Percentiles rank a stretch among this genome's conserved stretches.
phyloP scores from a whole-genome alignment of 2,797 vertebrate genomes.

The Stomatorhinus walkeri region DNA sequence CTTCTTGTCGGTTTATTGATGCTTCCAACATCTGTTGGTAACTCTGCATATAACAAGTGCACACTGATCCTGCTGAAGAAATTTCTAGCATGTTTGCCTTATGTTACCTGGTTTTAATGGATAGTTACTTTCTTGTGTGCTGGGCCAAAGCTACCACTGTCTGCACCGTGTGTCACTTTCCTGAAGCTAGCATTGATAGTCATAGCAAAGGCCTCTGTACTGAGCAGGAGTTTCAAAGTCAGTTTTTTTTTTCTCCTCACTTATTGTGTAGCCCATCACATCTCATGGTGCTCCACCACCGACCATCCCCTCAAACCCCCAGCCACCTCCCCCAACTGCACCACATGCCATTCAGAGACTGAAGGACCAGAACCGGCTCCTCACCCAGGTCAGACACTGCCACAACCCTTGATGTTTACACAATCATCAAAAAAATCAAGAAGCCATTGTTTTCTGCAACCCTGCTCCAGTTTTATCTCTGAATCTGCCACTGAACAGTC shows the following conservation, averaged over 20 bases:
- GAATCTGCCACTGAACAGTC: neutral
- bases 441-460: neutral
- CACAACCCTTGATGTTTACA: neutral
- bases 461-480: neutral
- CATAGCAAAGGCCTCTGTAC: neutral
- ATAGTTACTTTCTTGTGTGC: neutral
- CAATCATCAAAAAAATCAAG: neutral
- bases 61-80: neutral
- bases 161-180: neutral
- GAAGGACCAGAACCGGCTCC: conserved; percentile 90
- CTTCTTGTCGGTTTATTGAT: neutral
- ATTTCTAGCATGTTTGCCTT: neutral
- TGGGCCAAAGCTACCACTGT: neutral
- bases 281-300: conserved; percentile 36
- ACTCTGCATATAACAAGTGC: neutral
- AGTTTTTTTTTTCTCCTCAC: neutral
- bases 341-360: conserved; percentile 81
- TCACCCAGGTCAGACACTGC: conserved; percentile 72
- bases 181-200: neutral
- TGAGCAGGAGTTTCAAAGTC: neutral
- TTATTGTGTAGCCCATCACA: conserved; percentile 49
- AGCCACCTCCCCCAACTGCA: conserved; percentile 45
- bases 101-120: neutral
- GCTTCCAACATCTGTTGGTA: neutral
- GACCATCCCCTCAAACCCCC: conserved; percentile 34